Evolutionary conservation across 2,888 invertebrate species (phyloP).

Genomic region (Patella depressa): DNA sequence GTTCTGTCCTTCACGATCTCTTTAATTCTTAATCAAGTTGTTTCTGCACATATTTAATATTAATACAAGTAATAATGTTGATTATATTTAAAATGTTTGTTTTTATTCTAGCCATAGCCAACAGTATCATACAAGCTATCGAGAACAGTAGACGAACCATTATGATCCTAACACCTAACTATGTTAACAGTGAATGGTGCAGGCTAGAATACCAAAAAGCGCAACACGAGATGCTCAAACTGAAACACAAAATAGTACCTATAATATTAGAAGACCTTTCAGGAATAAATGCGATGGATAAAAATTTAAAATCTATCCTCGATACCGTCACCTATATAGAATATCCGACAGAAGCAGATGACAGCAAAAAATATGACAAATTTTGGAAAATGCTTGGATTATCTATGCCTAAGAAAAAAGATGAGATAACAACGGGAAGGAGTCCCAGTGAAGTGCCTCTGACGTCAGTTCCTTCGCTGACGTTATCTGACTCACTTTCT

Average conservation of each 20-base stretch:
- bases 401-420: conserved; percentile 49
- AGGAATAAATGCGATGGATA: conserved; percentile 41
- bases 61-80: no score
- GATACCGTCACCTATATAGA: conserved; percentile 53
- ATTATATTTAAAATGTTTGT: not conserved
- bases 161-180: conserved; percentile 49
- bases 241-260: conserved; percentile 59
- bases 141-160: conserved; percentile 56
- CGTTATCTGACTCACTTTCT: conserved; percentile 17
- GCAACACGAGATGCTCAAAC: conserved; percentile 60
- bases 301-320: conserved; percentile 48
- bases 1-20: no score
- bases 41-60: no score
- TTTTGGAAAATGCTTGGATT: conserved; percentile 54
- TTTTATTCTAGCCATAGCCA: conserved; percentile 53
- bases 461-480: not conserved
- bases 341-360: conserved; percentile 48
- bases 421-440: conserved; percentile 14
- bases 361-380: conserved; percentile 36
- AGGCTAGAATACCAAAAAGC: conserved; percentile 60
- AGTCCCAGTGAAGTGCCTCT: conserved; percentile 20
- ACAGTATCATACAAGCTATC: conserved; percentile 56
- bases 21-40: no score
- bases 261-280: conserved; percentile 50
- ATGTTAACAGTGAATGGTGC: conserved; percentile 58